Evolutionary conservation across 1,140 invertebrate genomes (phyloP), one percentile per base, ranked within the genome.

Genomic region (Cydia amplana): DNA sequence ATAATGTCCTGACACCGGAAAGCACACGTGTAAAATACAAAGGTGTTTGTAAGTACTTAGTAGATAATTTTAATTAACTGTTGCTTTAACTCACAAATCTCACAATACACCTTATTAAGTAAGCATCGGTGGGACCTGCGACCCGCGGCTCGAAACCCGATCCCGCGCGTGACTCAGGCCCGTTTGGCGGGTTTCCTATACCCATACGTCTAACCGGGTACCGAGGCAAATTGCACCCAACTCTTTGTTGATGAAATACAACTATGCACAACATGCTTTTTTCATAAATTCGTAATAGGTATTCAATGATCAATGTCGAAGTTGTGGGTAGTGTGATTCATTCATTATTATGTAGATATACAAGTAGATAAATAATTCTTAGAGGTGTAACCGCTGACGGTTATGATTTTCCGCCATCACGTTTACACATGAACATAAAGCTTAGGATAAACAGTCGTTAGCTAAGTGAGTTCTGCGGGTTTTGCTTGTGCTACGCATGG

Each of bases 161-260:
- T 87, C 83, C 83, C 75, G 49, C 72, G 85, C 88, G 87, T 90
- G 88, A 90, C 87, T 87, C 79, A 83, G 77, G 76, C 82, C 72
- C 80, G 85, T 81, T 76, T 77, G 81, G 87, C 88, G 80, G 87
- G 88, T 90, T 87, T 85, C 75, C 80, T 80, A 84, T 79, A 78
- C 80, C 80, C 80, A 79, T 65, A 72, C 43, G 78, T 70, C 74
- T 60, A 74, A 75, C 76, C 75, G 25, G 64, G 49, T 70, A 73
- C n/a, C 55, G 55, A 60, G 55, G 9, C 55, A 60, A 60, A 60
- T 60, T 23, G 55, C 55, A 60, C 18, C 18, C n/a, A 7, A 60
- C 55, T 60, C 55, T 60, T 23, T 60, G 55, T 60, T 60, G 18
- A 20, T 60, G 18, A 60, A 60, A 60, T 20, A 20, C 55, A 60